Evolutionary conservation across 2,888 invertebrate species (phyloP), one percentile per base, ranked within the genome.

Genomic region (Philopedon plagiatum): DNA sequence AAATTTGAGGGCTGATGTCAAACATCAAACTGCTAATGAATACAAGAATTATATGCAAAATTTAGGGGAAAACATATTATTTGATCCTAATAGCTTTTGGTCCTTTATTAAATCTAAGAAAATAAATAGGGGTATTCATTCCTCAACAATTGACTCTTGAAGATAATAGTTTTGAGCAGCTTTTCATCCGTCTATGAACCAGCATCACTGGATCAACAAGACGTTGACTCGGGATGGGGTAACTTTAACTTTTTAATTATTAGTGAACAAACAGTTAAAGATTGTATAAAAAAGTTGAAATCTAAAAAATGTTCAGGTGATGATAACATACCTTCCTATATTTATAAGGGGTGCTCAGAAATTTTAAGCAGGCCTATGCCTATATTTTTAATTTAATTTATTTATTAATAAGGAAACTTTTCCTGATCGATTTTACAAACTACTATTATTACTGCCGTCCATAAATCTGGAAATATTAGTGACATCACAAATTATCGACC

Each of bases 301-400:
- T 26, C 62, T n/a, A 71, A 67, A 67, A 61, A 60, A 54, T 51
- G 29, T 26, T 41, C 61, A 15, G 67, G 54, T 3, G 19, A 26
- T 37, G 62, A 71, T 34, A 61, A 61, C 41, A 71, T 72, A 19
- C 72, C 62, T 2, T 13, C 72, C 0, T 72, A 57, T 46, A 72
- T 67, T 9, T 67, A 72, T 34, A 72, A 67, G 49, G 67, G 67
- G 5, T 66, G 62, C 37, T 26, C 62, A 15, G 66, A 66, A 3
- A 4, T 26, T 34, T 19, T 71, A 1, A 18, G 15, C 5, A 32
- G 41, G 44, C 67, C 66, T n/a, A 15, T 71, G 15, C 46, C 5
- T 56, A 67, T 67, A 39, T 71, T 18, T n/a, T n/a, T n/a, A n/a
- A n/a, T 71, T 62, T 23, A 60, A 71, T 34, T n/a, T 56, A 11